Evolutionary conservation across 2,113 vertebrate species (phyloP).

Genomic region (Cephalopterus ornatus): DNA sequence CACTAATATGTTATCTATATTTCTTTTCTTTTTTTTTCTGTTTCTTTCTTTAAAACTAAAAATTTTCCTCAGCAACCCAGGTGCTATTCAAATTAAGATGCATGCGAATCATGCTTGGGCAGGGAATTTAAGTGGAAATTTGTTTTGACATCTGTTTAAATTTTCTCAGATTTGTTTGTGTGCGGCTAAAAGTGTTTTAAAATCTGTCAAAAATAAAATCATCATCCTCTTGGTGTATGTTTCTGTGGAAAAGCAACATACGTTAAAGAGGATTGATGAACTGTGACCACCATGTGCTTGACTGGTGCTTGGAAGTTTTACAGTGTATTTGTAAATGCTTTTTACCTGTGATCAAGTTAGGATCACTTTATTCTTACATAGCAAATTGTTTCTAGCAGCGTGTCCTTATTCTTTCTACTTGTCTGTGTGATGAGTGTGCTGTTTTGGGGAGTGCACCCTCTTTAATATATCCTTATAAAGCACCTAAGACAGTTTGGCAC

Average conservation of each 20-base stretch:
- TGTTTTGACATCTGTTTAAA: conserved; percentile 49
- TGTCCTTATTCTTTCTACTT: not conserved
- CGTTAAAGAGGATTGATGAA: not conserved
- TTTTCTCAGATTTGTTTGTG: conserved; percentile 3
- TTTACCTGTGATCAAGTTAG: not conserved
- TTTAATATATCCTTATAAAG: not conserved
- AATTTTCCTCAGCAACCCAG: not conserved
- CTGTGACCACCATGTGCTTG: not conserved
- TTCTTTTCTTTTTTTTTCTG: not conserved
- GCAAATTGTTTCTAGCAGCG: not conserved
- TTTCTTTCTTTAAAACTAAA: not conserved
- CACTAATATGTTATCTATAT: not conserved
- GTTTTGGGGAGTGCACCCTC: not conserved
- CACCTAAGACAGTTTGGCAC: not conserved
- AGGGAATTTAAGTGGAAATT: conserved; percentile 4
- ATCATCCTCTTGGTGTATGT: not conserved
- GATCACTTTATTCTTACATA: not conserved
- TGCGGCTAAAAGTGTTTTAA: not conserved
- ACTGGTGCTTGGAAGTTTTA: not conserved
- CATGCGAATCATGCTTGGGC: not conserved
- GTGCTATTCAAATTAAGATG: not conserved
- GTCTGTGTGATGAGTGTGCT: not conserved
- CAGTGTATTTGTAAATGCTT: not conserved
- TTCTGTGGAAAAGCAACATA: not conserved
- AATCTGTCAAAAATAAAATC: not conserved